Base-by-base conservation (phyloP, 2,797 vertebrate species). In the Lophotriccus pileatus region DNA sequence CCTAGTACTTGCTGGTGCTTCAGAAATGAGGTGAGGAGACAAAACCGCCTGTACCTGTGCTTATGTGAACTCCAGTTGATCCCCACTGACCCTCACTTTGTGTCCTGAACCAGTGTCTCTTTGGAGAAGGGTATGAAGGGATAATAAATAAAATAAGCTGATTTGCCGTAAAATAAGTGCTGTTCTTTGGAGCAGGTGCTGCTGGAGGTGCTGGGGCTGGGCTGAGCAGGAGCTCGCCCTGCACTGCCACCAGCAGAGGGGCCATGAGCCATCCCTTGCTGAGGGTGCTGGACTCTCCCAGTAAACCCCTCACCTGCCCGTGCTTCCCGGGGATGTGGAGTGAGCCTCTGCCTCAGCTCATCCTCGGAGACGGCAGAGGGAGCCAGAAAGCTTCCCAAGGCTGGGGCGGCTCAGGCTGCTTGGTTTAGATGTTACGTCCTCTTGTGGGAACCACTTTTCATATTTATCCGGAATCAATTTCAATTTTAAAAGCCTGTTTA, bases 341-440 rank as follows among this genome's bases (percentile, higher is more conserved):
- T 2, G 1, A 14, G 64, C 19, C 9, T 7, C 36, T 7, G 46
- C 1, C 34, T 43, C 5, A 7, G 30, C 46, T 3, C 1, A 2
- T 14, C 47, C 1, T 0, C 3, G 14, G 43, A 8, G 67, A 43
- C 97, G 5, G 93, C 39, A 97, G 97, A 88, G 95, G 96, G 96
- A 88, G 95, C 91, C 16, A 43, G 39, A 59, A 25, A 21, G 20
- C 97, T 94, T 55, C 46, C 16, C 89, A 47, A n/a, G 49, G 68
- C 70, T 6, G 20, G 41, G 19, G 47, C 18, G n/a, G 3, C 10
- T 27, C 72, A 4, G 52, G 56, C 68, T 47, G 76, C 87, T 53
- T 16, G 1, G 3, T 5, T 23, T 6, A 0, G 2, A 2, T 1
- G 44, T 3, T 1, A 0, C 30, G 2, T 8, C 22, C 52, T 23